Percentiles rank a stretch among this genome's conserved stretches.
These are phyloP conservation scores for Lamellibrachia satsuma DNA, from an alignment of 2,888 invertebrate species.

Conservation along the genomic window DNA sequence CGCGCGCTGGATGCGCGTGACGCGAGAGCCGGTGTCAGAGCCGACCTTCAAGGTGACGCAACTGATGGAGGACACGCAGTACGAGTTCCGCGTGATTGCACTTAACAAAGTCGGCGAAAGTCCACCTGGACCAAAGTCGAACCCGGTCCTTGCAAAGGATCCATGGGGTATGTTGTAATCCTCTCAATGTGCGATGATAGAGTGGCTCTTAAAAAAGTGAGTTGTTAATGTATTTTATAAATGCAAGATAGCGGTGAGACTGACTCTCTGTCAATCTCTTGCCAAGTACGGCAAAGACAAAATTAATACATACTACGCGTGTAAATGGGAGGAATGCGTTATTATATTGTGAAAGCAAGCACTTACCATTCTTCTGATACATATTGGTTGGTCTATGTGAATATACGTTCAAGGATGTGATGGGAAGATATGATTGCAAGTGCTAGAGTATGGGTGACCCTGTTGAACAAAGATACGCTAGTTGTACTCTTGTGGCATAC, in stretches of 20 bases:
- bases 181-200: background rate
- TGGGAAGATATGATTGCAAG: no score
- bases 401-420: no score
- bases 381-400: no score
- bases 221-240: background rate
- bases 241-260: background rate
- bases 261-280: background rate
- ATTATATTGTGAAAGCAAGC: no score
- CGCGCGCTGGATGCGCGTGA: constrained; percentile 50
- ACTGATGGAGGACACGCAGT: constrained; percentile 69
- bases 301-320: no score
- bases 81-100: constrained; percentile 68
- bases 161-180: constrained; percentile 42
- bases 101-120: constrained; percentile 74
- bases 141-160: constrained; percentile 49
- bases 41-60: constrained; percentile 40
- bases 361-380: no score
- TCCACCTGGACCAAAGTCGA: constrained; percentile 32
- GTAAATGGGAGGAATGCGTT: no score
- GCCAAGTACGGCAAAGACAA: no score
- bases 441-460: no score
- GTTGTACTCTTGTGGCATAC: background rate
- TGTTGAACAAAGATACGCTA: no score
- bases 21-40: constrained; percentile 41
- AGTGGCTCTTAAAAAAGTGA: no score